Evolutionary conservation across 2,113 vertebrate genomes (phyloP), one percentile per base, ranked within the genome.

Genomic region (Myodes glareolus): DNA sequence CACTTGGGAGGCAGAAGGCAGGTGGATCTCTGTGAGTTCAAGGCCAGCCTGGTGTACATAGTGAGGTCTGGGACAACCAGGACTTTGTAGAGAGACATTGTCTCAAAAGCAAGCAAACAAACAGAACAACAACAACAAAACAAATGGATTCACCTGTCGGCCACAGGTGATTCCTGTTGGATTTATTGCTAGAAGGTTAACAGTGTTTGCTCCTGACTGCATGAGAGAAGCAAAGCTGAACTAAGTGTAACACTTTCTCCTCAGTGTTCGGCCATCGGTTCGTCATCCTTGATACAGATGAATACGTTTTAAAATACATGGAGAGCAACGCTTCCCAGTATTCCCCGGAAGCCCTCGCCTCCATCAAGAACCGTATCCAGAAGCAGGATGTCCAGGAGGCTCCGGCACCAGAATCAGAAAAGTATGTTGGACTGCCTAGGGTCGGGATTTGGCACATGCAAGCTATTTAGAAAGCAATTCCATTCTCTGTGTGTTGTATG

Each of bases 181-280:
- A 75, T 58, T 91, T 87, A 6, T 81, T 65, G 23, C 25, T 94
- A 55, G n/a, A 65, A 7, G 80, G 63, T 90, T 73, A 81, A 50
- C 70, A 55, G 31, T 86, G 31, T 88, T 88, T 86, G 80, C 55
- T 89, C 33, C 58, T 92, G n/a, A 68, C 8, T 73, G 33, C 31
- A 12, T 68, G 13, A 90, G 82, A 47, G 58, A 93, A 92, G 39
- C n/a, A 85, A 52, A 94, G 29, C 13, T 31, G 86, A 91, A 7
- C 72, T 65, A 27, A 84, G 33, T 88, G 29, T 81, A 19, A 94
- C 63, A 31, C 16, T 58, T 90, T 96, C 85, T 94, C 87, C 89
- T 78, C 96, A 99, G 99, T 99, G 94, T 99, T 99, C 67, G 95
- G 99, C 76, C 99, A 99, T 97, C 98, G 99, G 65, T 99, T 99